A percentile compares a stretch with the other conserved stretches of the same genome.
These are phyloP conservation scores for Apostichopus leukothele DNA, from an alignment of 53 echinoderm and acorn worm species.

Conservation along the genomic window DNA sequence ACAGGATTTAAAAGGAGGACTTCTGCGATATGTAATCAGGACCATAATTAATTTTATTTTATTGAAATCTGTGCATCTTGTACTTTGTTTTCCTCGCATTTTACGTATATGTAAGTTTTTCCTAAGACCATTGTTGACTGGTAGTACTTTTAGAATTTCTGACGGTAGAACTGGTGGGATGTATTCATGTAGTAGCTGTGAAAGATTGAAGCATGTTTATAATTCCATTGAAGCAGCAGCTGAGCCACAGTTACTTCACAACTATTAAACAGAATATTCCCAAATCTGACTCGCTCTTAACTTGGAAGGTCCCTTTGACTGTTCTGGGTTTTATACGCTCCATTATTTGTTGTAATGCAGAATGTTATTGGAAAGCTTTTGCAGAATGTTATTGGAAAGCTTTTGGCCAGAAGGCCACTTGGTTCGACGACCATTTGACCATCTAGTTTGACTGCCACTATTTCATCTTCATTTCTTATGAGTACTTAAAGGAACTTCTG, in stretches of 20 bases:
- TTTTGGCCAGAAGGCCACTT: no score
- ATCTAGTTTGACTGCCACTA: slow-evolving; percentile 9
- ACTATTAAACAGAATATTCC: not conserved
- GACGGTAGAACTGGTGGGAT: not conserved
- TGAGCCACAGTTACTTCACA: slow-evolving; percentile 43
- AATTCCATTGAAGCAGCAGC: slow-evolving; percentile 23
- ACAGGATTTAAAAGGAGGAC: slow-evolving; percentile 35
- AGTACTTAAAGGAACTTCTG: not conserved
- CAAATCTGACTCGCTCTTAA: not conserved
- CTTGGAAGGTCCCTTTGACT: no score
- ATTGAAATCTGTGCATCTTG: slow-evolving; percentile 16
- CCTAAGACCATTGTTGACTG: not conserved
- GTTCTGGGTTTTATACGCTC: no score
- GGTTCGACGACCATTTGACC: no score
- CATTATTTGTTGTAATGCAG: no score
- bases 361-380: no score
- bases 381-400: no score
- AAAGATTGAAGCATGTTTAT: not conserved
- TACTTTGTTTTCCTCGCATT: slow-evolving; percentile 23
- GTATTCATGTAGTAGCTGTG: not conserved
- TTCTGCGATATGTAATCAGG: slow-evolving; percentile 48
- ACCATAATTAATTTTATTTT: slow-evolving; percentile 52
- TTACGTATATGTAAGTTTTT: not conserved
- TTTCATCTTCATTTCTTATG: slow-evolving; percentile 8
- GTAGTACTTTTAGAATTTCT: slow-evolving; percentile 9